Percentiles rank a stretch among this genome's conserved stretches.
phyloP scores from a whole-genome alignment of 1,140 invertebrate species.

The Sycophaga agraensis region DNA sequence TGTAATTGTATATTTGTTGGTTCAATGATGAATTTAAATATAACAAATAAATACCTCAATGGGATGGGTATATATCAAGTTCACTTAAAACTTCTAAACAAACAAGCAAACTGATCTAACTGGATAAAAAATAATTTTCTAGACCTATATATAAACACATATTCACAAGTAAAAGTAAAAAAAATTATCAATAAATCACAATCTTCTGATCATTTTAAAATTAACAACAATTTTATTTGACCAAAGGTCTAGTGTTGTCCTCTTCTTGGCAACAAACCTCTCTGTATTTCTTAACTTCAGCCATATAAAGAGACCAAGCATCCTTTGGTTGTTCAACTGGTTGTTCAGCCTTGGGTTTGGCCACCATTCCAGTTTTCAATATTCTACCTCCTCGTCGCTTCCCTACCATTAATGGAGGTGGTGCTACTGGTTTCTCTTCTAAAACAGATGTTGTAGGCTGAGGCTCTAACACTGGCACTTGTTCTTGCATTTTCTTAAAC shows the following conservation, averaged over 20 bases:
- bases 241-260: slow-evolving; percentile 84
- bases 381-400: slow-evolving; percentile 83
- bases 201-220: slow-evolving; percentile 2
- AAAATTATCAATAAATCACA: too few species aligned
- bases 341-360: slow-evolving; percentile 74
- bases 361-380: slow-evolving; percentile 85
- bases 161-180: too few species aligned
- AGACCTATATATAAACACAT: too few species aligned
- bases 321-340: slow-evolving; percentile 73
- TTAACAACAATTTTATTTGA: slow-evolving; percentile 68
- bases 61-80: too few species aligned
- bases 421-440: slow-evolving; percentile 55
- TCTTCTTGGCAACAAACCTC: slow-evolving; percentile 90
- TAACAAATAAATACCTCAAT: slow-evolving; percentile 18
- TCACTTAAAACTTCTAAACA: slow-evolving; percentile 3
- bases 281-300: slow-evolving; percentile 89
- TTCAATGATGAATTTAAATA: too few species aligned
- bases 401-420: slow-evolving; percentile 71
- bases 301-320: slow-evolving; percentile 89
- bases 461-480: slow-evolving; percentile 43
- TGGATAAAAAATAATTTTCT: too few species aligned
- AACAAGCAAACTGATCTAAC: too few species aligned
- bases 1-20: too few species aligned
- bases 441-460: slow-evolving; percentile 51
- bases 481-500: slow-evolving; percentile 85